Percentiles rank a stretch among this genome's conserved stretches.
phyloP scores from a whole-genome alignment of 2,797 vertebrate genomes.

The Gallinago solitaria region DNA sequence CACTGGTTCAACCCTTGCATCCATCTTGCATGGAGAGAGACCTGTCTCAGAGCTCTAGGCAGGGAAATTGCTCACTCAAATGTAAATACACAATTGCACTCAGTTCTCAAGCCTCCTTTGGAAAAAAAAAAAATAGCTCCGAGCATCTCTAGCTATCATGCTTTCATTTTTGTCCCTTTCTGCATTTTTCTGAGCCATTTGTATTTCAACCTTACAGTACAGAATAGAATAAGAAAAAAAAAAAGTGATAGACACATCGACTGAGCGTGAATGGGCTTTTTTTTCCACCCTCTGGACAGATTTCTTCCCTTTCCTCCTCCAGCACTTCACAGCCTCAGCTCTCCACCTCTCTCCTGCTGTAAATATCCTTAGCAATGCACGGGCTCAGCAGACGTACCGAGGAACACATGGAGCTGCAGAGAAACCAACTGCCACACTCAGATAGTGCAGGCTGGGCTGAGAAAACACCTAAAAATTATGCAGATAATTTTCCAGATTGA shows the following conservation, averaged over 20 bases:
- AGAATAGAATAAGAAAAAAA: not conserved
- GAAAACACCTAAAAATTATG: not conserved
- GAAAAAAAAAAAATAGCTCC: not conserved
- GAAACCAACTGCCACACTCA: not conserved
- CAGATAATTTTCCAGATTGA: not conserved
- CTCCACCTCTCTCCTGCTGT: not conserved
- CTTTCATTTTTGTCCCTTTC: not conserved
- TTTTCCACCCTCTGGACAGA: not conserved
- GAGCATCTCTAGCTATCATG: not conserved
- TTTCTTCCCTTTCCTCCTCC: not conserved
- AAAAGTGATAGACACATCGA: not conserved
- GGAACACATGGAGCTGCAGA: not conserved
- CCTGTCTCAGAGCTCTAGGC: not conserved
- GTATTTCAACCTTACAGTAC: not conserved
- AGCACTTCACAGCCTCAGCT: not conserved
- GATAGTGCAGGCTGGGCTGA: not conserved
- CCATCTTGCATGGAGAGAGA: accelerated
- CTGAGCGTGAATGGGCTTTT: not conserved
- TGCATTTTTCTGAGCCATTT: not conserved
- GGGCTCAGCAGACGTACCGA: not conserved
- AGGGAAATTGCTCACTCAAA: not conserved
- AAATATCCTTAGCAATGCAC: not conserved
- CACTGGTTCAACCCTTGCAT: not conserved
- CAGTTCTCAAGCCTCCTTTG: not conserved
- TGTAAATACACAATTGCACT: not conserved